Conservation (phyloP, 2,888 invertebrate genomes). For the Epinotia nisella region DNA sequence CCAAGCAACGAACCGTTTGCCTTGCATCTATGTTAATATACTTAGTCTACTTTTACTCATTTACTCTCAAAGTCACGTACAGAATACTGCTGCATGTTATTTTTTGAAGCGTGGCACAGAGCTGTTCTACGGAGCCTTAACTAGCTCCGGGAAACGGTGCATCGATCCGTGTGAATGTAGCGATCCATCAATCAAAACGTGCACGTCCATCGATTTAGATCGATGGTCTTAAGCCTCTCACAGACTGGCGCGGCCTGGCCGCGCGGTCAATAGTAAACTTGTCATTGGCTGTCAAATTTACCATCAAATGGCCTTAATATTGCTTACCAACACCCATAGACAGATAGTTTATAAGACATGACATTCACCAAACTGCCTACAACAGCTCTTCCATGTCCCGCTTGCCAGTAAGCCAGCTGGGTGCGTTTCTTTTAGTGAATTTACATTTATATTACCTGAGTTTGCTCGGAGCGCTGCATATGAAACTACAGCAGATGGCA, state of each 20-base stretch:
- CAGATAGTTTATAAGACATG: neutral
- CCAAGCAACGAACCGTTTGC: too few species aligned
- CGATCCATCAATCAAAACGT: neutral
- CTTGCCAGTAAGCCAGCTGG: constrained; percentile 39
- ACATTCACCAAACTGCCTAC: constrained; percentile 8
- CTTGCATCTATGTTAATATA: neutral
- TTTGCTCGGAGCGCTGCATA: constrained; percentile 59
- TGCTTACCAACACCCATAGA: too few species aligned
- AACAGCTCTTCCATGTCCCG: constrained; percentile 29
- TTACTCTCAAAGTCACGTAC: constrained; percentile 8
- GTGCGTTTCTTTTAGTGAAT: constrained; percentile 63
- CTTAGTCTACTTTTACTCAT: constrained; percentile 7
- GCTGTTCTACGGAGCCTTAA: neutral
- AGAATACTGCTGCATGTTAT: neutral
- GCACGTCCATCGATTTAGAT: too few species aligned
- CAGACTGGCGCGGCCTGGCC: too few species aligned
- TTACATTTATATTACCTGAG: constrained; percentile 73
- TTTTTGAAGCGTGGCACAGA: constrained; percentile 6
- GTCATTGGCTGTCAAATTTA: too few species aligned
- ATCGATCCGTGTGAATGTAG: neutral
- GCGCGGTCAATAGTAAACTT: too few species aligned
- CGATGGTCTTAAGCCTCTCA: too few species aligned
- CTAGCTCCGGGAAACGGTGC: neutral
- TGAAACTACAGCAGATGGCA: constrained; percentile 55
- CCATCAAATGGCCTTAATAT: too few species aligned